These are phyloP conservation scores for Stichopus chloronotus DNA, from an alignment of 35 echinoderm and acorn worm species.

Conservation along the genomic window DNA sequence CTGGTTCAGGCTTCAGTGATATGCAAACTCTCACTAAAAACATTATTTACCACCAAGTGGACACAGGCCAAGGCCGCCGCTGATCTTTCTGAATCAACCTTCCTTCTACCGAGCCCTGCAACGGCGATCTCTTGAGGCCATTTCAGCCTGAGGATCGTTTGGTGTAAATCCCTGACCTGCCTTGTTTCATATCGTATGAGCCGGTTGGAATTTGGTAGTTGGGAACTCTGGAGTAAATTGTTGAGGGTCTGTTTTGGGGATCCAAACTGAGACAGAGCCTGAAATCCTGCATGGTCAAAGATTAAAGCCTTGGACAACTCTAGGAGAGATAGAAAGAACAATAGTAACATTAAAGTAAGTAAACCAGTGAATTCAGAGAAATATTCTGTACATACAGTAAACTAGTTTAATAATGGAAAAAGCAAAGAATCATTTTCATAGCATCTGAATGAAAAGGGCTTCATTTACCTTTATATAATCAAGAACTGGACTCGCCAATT, in stretches of 20 bases:
- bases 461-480: no score
- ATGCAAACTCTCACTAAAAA: no score
- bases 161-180: slow-evolving; percentile 18
- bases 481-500: no score
- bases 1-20: no score
- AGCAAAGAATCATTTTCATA: no score
- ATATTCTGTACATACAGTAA: no score
- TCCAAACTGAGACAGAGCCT: slow-evolving; percentile 35
- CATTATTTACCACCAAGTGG: slow-evolving; percentile 63
- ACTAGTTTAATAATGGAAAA: no score
- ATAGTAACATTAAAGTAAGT: no score
- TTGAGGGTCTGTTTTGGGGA: slow-evolving; percentile 50
- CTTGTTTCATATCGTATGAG: slow-evolving; percentile 23
- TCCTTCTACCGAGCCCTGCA: slow-evolving; percentile 63
- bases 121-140: slow-evolving; percentile 74
- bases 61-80: slow-evolving; percentile 81
- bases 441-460: no score
- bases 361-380: no score
- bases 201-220: background rate
- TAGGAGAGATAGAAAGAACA: background rate
- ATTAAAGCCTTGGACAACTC: background rate
- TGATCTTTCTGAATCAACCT: slow-evolving; percentile 72
- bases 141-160: slow-evolving; percentile 57
- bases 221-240: background rate
- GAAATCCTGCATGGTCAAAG: background rate